Conservation (phyloP, 2,888 invertebrate genomes). For the Philopedon plagiatum region DNA sequence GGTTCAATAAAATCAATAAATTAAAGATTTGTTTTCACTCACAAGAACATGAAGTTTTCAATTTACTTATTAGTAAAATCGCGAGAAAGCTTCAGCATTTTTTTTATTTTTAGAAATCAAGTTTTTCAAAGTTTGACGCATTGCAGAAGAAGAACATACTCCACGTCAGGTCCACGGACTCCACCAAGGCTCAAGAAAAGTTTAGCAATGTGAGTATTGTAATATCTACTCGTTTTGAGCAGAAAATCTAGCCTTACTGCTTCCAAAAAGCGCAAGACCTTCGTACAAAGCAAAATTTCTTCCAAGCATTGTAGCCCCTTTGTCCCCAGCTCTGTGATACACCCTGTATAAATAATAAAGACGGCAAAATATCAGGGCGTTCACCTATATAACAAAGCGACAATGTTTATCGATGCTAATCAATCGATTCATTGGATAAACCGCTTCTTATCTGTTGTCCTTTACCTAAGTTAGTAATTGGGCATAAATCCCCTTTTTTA, state of each 20-base stretch:
- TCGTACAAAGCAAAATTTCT: too few species aligned
- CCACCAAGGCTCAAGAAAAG: constrained; percentile 78
- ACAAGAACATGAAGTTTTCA: too few species aligned
- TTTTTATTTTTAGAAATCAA: constrained; percentile 76
- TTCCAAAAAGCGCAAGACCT: too few species aligned
- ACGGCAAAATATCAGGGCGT: not conserved
- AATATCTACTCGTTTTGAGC: too few species aligned
- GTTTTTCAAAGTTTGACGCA: constrained; percentile 83
- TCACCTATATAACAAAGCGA: not conserved
- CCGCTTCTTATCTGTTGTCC: constrained; percentile 10
- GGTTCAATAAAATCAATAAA: too few species aligned
- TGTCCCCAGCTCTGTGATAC: too few species aligned
- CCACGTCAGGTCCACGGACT: constrained; percentile 78
- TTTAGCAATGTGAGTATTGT: constrained; percentile 75
- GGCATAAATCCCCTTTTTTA: not conserved
- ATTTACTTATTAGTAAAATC: too few species aligned
- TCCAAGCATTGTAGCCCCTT: too few species aligned
- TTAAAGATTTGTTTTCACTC: too few species aligned
- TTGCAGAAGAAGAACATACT: constrained; percentile 78
- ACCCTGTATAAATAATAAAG: too few species aligned
- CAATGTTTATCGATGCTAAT: not conserved
- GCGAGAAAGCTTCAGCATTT: too few species aligned
- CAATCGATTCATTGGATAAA: constrained; percentile 5
- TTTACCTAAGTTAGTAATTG: constrained; percentile 15
- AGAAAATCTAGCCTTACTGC: too few species aligned